Evolutionary conservation across 2,113 vertebrate genomes (phyloP).

Genomic region (Nipponia nippon): DNA sequence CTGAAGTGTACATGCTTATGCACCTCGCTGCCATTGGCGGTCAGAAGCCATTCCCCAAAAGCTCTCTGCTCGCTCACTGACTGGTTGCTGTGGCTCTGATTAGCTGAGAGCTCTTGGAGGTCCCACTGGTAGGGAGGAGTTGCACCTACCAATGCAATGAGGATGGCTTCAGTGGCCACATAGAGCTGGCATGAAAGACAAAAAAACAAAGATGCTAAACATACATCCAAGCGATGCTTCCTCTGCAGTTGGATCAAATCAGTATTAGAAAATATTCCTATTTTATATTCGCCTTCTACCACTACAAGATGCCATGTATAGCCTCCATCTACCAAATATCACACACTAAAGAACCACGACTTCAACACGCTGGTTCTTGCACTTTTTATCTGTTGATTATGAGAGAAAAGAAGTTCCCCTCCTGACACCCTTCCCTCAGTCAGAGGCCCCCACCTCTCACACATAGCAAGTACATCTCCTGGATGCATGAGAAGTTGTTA

Average conservation of each 20-base stretch:
- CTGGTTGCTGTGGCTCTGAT: conserved; percentile 65
- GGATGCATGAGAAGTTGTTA: not conserved
- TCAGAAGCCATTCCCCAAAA: conserved; percentile 74
- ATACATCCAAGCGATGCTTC: not conserved
- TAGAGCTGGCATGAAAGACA: conserved; percentile 71
- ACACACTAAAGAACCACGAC: not conserved
- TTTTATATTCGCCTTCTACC: not conserved
- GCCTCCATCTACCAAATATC: not conserved
- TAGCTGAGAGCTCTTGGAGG: conserved; percentile 58
- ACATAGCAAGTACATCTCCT: not conserved
- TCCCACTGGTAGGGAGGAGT: conserved; percentile 77
- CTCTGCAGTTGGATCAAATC: not conserved
- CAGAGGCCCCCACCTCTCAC: not conserved
- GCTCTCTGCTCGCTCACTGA: conserved; percentile 14
- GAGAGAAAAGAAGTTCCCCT: not conserved
- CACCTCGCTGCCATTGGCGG: conserved; percentile 70
- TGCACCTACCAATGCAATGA: conserved; percentile 74
- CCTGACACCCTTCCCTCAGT: not conserved
- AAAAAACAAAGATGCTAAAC: not conserved
- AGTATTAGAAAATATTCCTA: not conserved
- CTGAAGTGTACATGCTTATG: conserved; percentile 69
- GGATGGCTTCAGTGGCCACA: conserved; percentile 77
- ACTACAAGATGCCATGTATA: not conserved
- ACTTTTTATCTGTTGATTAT: not conserved
- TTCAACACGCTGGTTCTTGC: not conserved